Evolutionary conservation across 1,140 invertebrate genomes (phyloP).

Genomic region (Eupeodes corollae): DNA sequence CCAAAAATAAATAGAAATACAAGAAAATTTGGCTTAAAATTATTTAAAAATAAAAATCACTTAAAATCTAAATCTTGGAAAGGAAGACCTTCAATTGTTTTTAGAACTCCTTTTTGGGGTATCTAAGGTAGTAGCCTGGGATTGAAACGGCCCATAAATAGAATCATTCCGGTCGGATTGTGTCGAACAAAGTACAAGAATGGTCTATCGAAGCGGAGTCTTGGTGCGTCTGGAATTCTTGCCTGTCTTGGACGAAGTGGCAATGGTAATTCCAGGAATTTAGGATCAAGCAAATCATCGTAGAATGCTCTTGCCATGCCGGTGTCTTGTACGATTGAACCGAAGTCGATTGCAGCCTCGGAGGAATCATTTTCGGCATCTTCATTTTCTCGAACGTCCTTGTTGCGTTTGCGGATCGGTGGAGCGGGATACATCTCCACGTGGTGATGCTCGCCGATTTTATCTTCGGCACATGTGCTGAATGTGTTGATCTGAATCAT

Average conservation of each 20-base stretch:
- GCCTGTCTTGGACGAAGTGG: constrained; percentile 57
- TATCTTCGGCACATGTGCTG: constrained; percentile 64
- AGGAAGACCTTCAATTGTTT: too few relatives aligned
- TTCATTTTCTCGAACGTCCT: constrained; percentile 24
- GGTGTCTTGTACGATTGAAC: constrained; percentile 38
- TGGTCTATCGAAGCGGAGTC: constrained; percentile 69
- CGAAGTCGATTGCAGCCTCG: constrained; percentile 24
- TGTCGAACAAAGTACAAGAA: constrained; percentile 78
- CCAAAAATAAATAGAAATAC: too few relatives aligned
- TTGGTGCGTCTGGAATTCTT: constrained; percentile 52
- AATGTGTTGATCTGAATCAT: constrained; percentile 69
- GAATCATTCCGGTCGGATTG: constrained; percentile 73
- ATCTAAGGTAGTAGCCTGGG: constrained; percentile 54
- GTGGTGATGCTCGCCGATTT: constrained; percentile 59
- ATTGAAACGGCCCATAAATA: constrained; percentile 76
- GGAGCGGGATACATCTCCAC: constrained; percentile 65
- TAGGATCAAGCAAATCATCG: constrained; percentile 48
- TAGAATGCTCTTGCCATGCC: constrained; percentile 46
- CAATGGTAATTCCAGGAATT: constrained; percentile 49
- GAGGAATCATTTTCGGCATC: constrained; percentile 21
- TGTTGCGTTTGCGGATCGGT: constrained; percentile 39
- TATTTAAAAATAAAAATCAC: too few relatives aligned
- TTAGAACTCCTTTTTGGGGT: too few relatives aligned
- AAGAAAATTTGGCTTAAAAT: too few relatives aligned
- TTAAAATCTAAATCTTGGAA: too few relatives aligned